These are phyloP conservation scores for Phyllotreta striolata DNA, from an alignment of 2,888 invertebrate species.

Conservation along the genomic window DNA sequence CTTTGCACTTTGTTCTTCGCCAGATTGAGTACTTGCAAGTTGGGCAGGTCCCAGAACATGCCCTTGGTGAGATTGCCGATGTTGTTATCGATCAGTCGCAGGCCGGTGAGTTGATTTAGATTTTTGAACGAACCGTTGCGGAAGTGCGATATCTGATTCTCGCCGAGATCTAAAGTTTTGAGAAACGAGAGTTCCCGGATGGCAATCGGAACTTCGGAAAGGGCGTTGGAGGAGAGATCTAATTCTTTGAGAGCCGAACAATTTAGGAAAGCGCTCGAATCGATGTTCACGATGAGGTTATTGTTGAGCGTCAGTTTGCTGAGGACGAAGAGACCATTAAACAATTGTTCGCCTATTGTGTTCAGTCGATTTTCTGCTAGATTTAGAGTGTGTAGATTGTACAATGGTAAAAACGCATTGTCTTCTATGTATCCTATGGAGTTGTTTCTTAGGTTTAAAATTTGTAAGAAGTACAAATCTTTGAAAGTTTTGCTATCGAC, in stretches of 20 bases:
- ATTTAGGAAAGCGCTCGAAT: conserved; percentile 84
- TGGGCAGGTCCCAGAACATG: conserved; percentile 87
- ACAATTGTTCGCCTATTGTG: conserved; percentile 80
- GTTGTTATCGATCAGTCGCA: conserved; percentile 89
- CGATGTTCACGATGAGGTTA: conserved; percentile 81
- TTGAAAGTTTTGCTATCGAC: conserved; percentile 87
- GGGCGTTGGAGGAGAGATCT: conserved; percentile 86
- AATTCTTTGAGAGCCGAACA: conserved; percentile 88
- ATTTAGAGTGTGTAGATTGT: conserved; percentile 89
- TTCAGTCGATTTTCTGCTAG: conserved; percentile 87
- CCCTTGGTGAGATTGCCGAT: conserved; percentile 84
- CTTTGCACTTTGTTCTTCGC: conserved; percentile 89
- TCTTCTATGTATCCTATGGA: conserved; percentile 89
- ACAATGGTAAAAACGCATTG: conserved; percentile 85
- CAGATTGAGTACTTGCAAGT: conserved; percentile 85
- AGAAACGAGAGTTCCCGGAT: conserved; percentile 82
- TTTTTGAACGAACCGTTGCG: conserved; percentile 86
- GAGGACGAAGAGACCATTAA: conserved; percentile 84
- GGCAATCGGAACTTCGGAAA: conserved; percentile 83
- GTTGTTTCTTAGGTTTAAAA: conserved; percentile 85
- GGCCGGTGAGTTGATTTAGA: conserved; percentile 84
- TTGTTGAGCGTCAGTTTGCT: conserved; percentile 87
- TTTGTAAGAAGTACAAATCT: conserved; percentile 86
- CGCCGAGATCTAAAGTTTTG: conserved; percentile 89
- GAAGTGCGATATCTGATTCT: conserved; percentile 87